Conservation (phyloP, 2,888 invertebrate genomes). For the Pilophorus perplexus region DNA sequence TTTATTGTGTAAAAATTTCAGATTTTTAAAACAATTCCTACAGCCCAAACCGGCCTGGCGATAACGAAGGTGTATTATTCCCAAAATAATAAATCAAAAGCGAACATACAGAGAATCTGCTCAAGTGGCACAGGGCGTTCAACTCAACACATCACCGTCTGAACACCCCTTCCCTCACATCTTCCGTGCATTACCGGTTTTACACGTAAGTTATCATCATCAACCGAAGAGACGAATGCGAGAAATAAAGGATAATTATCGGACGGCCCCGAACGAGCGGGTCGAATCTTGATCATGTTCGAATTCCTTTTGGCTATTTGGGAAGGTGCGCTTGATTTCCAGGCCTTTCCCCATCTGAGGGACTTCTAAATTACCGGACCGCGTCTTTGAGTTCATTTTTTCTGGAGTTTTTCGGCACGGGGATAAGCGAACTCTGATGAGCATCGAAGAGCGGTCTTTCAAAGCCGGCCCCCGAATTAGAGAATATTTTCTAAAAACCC, state of each 20-base stretch:
- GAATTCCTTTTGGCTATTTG: constrained; percentile 11
- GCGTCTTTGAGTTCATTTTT: neutral
- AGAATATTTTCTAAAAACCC: too few relatives aligned
- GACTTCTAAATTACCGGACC: neutral
- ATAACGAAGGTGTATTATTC: too few relatives aligned
- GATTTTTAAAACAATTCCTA: too few relatives aligned
- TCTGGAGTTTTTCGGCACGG: neutral
- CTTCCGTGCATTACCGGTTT: constrained; percentile 20
- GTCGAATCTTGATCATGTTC: constrained; percentile 29
- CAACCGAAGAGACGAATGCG: constrained; percentile 15
- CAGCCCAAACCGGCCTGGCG: too few relatives aligned
- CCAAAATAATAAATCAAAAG: too few relatives aligned
- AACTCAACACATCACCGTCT: too few relatives aligned
- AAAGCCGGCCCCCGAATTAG: too few relatives aligned
- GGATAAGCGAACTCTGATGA: neutral
- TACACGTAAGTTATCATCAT: constrained; percentile 29
- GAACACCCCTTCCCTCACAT: constrained; percentile 19
- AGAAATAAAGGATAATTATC: constrained; percentile 25
- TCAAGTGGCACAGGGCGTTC: too few relatives aligned
- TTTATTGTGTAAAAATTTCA: too few relatives aligned
- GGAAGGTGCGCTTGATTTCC: constrained; percentile 13
- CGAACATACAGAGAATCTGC: too few relatives aligned
- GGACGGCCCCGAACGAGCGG: constrained; percentile 18
- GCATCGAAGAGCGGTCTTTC: too few relatives aligned
- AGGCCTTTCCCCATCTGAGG: neutral